phyloP scores from a whole-genome alignment of 2,797 vertebrate species.

The Poecile montanus region DNA sequence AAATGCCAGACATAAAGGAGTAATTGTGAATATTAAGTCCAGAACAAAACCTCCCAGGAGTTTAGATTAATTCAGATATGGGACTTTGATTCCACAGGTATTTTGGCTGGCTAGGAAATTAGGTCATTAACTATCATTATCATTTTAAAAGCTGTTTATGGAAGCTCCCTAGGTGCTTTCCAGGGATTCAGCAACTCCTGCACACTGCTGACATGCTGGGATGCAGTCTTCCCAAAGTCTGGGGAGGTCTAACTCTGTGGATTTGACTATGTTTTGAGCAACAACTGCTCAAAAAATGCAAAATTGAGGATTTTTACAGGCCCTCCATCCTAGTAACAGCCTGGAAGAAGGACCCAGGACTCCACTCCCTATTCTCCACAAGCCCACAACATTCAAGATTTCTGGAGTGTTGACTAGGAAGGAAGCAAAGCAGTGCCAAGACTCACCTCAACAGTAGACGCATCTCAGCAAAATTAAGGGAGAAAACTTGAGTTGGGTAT shows the following conservation, averaged over 20 bases:
- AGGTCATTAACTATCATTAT: slow-evolving; percentile 67
- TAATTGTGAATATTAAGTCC: slow-evolving; percentile 46
- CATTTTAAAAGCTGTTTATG: slow-evolving; percentile 60
- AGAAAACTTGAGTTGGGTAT: neutral
- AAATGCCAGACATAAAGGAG: slow-evolving; percentile 44
- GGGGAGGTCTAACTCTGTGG: neutral
- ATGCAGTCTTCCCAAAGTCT: neutral
- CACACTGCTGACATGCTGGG: neutral
- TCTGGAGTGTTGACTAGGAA: neutral
- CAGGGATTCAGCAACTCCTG: slow-evolving; percentile 61
- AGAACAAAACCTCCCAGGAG: slow-evolving; percentile 62
- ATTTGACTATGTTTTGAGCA: neutral
- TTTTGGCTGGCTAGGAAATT: slow-evolving; percentile 67
- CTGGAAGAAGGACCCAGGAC: neutral
- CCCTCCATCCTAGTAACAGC: neutral
- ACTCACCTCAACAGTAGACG: neutral
- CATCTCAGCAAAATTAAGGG: neutral
- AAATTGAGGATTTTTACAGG: neutral
- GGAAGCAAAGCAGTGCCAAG: neutral
- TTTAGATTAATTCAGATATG: slow-evolving; percentile 60
- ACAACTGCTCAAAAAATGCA: neutral
- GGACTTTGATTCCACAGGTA: slow-evolving; percentile 44
- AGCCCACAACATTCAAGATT: neutral
- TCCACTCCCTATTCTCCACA: neutral
- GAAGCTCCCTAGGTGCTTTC: slow-evolving; percentile 65